Evolutionary conservation across 2,797 vertebrate genomes (phyloP).

Genomic region (Coreius guichenoti): DNA sequence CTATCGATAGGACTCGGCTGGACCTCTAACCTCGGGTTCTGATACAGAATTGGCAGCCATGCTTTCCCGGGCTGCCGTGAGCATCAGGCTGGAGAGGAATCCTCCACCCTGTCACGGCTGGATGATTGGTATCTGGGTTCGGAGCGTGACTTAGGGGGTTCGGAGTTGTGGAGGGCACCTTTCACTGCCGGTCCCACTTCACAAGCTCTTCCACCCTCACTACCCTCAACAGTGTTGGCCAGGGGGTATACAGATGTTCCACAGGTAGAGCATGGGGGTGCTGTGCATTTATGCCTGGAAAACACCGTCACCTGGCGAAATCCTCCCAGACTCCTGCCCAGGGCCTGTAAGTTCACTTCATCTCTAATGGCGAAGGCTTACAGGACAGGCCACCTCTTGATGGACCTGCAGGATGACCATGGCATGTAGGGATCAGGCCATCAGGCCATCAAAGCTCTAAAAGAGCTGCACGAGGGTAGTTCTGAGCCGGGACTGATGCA

Average conservation of each 20-base stretch:
- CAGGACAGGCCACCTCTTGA: no score
- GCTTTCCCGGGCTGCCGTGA: not conserved
- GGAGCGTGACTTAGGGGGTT: no score
- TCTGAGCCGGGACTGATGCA: not conserved
- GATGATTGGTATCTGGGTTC: not conserved
- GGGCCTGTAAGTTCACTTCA: not conserved
- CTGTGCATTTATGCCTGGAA: not conserved
- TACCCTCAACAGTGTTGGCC: no score
- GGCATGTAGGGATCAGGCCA: not conserved
- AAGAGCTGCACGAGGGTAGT: not conserved
- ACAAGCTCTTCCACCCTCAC: no score
- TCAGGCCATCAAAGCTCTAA: not conserved
- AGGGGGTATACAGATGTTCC: not conserved
- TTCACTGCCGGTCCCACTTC: no score
- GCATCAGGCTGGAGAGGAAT: no score
- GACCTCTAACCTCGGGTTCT: not conserved
- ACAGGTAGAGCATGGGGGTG: not conserved
- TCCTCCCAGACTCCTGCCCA: not conserved
- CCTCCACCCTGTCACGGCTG: not conserved
- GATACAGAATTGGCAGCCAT: not conserved
- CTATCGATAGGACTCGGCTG: not conserved
- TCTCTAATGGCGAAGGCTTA: no score
- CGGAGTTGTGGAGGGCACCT: no score
- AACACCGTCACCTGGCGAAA: rapidly evolving
- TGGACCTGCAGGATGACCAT: no score